These are phyloP conservation scores for Muscina levida DNA, from an alignment of 2,888 invertebrate genomes.

Conservation along the genomic window DNA sequence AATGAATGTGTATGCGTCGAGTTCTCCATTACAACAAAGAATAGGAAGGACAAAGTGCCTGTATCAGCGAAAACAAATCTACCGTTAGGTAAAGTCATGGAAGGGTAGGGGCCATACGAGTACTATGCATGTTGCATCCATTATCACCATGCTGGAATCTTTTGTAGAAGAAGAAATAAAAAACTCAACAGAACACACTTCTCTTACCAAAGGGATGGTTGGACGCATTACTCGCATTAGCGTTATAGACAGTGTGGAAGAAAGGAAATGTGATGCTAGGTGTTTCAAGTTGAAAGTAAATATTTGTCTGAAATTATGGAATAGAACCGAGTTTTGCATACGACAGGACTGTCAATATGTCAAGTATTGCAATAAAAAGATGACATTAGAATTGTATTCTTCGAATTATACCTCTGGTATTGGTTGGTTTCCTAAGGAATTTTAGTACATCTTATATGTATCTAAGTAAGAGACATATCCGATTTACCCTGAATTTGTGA, in stretches of 20 bases:
- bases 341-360: conserved; percentile 4
- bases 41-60: not conserved
- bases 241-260: too few species aligned
- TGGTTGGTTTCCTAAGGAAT: too few species aligned
- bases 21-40: not conserved
- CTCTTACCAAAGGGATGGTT: conserved; percentile 33
- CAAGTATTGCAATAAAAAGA: too few species aligned
- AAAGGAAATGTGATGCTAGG: not conserved
- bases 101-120: not conserved
- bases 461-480: too few species aligned
- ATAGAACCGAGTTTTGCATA: not conserved
- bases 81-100: not conserved
- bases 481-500: too few species aligned
- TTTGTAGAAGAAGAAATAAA: not conserved
- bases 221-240: not conserved
- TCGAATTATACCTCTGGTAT: too few species aligned
- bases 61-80: not conserved
- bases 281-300: conserved; percentile 14
- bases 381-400: too few species aligned
- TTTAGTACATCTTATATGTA: too few species aligned
- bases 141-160: conserved; percentile 18
- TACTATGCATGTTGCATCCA: conserved; percentile 28
- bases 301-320: not conserved
- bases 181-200: conserved; percentile 20
- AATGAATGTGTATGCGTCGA: conserved; percentile 13